Conservation (phyloP, 1,140 invertebrate species). For the Phortica variegata region DNA sequence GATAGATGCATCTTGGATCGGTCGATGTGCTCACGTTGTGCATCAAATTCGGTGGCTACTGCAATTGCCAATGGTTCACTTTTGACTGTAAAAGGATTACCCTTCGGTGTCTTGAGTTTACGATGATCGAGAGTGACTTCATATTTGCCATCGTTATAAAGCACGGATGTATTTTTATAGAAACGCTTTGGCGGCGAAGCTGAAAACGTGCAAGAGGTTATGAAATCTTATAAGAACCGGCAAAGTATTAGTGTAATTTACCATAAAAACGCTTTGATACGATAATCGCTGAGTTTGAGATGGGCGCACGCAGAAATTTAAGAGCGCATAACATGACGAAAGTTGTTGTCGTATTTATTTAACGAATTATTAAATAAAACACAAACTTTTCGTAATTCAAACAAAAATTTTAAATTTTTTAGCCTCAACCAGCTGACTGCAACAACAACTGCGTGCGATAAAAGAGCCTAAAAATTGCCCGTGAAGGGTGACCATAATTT, state of each 20-base stretch:
- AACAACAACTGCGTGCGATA: too few species aligned
- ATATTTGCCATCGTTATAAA: constrained; percentile 64
- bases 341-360: too few species aligned
- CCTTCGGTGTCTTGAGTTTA: constrained; percentile 85
- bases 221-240: constrained; percentile 22
- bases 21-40: constrained; percentile 77
- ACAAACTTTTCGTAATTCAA: too few species aligned
- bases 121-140: constrained; percentile 80
- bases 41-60: constrained; percentile 88
- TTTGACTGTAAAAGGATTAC: constrained; percentile 72
- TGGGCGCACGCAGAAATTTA: too few species aligned
- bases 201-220: constrained; percentile 24
- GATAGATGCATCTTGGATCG: constrained; percentile 88
- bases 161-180: constrained; percentile 69
- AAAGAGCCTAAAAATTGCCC: too few species aligned
- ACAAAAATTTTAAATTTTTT: too few species aligned
- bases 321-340: too few species aligned
- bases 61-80: constrained; percentile 88
- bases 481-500: too few species aligned
- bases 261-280: constrained; percentile 28
- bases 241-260: constrained; percentile 5
- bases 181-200: constrained; percentile 66
- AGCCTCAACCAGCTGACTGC: too few species aligned
- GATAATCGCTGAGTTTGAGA: too few species aligned
- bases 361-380: too few species aligned